Percentiles rank a stretch among this genome's conserved stretches.
phyloP scores from a whole-genome alignment of 2,888 invertebrate species.

The Aphodius granarius region DNA sequence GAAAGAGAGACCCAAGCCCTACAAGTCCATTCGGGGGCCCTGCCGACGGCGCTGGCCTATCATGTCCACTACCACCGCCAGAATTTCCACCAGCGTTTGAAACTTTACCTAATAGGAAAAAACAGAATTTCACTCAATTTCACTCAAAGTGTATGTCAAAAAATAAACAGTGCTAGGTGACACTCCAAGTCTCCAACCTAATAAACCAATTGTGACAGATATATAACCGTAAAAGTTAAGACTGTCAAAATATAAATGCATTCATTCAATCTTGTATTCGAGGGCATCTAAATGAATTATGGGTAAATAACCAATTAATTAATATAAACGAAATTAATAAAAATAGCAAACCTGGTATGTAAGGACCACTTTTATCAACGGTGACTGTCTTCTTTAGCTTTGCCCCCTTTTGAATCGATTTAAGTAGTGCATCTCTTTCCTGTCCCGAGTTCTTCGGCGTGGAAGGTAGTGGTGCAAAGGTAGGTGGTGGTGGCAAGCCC shows the following conservation, averaged over 20 bases:
- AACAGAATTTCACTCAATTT: not conserved
- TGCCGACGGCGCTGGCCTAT: conserved; percentile 4
- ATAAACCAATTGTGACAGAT: too few species aligned
- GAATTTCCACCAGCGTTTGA: conserved; percentile 41
- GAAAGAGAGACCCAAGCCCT: conserved; percentile 73
- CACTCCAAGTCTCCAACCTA: too few species aligned
- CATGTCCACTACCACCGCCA: conserved; percentile 25
- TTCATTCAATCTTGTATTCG: too few species aligned
- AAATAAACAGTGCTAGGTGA: not conserved
- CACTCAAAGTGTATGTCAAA: not conserved
- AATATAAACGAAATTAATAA: conserved; percentile 2
- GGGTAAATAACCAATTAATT: too few species aligned
- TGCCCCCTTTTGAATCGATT: conserved; percentile 81
- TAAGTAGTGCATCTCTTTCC: conserved; percentile 70
- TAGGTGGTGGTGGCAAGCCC: conserved; percentile 65
- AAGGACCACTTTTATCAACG: conserved; percentile 87
- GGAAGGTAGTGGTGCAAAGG: conserved; percentile 60
- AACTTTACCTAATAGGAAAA: conserved; percentile 1
- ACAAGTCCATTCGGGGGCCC: conserved; percentile 40
- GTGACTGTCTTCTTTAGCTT: conserved; percentile 83
- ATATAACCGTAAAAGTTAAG: not conserved
- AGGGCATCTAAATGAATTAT: too few species aligned
- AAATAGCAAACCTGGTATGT: conserved; percentile 64
- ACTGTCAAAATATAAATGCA: not conserved
- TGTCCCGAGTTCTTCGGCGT: conserved; percentile 59